Evolutionary conservation across 2,888 invertebrate species (phyloP).

Genomic region (Drosophila infuscata): DNA sequence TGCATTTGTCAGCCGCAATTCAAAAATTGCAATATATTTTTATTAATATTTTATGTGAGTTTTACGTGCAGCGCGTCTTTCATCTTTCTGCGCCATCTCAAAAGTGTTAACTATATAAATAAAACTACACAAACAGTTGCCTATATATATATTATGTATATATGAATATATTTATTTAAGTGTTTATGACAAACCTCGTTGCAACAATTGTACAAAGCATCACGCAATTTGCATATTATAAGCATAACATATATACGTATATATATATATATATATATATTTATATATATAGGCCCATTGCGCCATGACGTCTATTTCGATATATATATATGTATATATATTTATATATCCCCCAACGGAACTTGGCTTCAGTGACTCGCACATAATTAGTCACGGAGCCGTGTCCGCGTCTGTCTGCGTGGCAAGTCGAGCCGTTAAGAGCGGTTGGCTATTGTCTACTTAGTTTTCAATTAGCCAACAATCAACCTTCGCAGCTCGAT

Average conservation of each 20-base stretch:
- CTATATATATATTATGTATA: neutral
- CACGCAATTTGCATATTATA: slow-evolving; percentile 56
- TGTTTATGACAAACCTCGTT: slow-evolving; percentile 48
- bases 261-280: slow-evolving; percentile 31
- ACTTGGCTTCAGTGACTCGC: slow-evolving; percentile 63
- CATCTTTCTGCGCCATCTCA: slow-evolving; percentile 41
- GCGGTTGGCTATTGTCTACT: slow-evolving; percentile 41
- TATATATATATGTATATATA: slow-evolving; percentile 17
- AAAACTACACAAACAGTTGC: slow-evolving; percentile 5
- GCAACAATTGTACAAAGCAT: slow-evolving; percentile 29
- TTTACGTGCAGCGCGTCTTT: slow-evolving; percentile 50
- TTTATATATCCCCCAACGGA: slow-evolving; percentile 50
- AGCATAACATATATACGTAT: slow-evolving; percentile 19
- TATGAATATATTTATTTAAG: slow-evolving; percentile 22
- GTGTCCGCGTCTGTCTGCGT: slow-evolving; percentile 33
- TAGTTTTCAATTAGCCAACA: slow-evolving; percentile 54
- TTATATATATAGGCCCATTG: slow-evolving; percentile 50
- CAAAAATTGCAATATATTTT: slow-evolving; percentile 45
- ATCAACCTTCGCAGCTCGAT: slow-evolving; percentile 46
- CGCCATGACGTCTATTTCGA: slow-evolving; percentile 57
- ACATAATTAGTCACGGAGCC: slow-evolving; percentile 59
- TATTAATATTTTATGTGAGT: slow-evolving; percentile 59
- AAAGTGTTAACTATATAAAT: slow-evolving; percentile 11
- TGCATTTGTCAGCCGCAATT: slow-evolving; percentile 54
- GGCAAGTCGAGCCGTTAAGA: slow-evolving; percentile 29